These are phyloP conservation scores for Cyprinodon tularosa DNA, from an alignment of 2,113 vertebrate species.

Conservation along the genomic window DNA sequence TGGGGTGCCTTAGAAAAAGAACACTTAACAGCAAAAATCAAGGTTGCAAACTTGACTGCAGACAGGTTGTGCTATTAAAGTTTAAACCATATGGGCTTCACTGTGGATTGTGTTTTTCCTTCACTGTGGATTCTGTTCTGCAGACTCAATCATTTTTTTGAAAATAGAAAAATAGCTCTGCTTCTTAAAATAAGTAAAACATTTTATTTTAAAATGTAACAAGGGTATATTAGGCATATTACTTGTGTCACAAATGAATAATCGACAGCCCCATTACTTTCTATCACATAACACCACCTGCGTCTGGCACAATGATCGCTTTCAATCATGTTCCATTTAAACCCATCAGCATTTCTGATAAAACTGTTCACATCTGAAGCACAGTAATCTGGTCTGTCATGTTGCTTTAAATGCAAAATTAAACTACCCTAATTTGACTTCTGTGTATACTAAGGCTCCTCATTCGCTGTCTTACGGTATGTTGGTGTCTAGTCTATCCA, in stretches of 20 bases:
- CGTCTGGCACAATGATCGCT: neutral
- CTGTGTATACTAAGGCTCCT: no score
- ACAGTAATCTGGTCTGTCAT: neutral
- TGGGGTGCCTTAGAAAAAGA: slow-evolving; percentile 18
- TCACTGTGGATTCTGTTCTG: neutral
- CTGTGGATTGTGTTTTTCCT: neutral
- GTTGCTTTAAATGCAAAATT: no score
- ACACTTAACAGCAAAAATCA: slow-evolving; percentile 58
- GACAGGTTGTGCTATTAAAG: slow-evolving; percentile 40
- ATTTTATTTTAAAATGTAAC: neutral
- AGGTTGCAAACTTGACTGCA: slow-evolving; percentile 45
- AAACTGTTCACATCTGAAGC: no score
- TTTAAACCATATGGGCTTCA: slow-evolving; percentile 42
- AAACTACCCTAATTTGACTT: no score
- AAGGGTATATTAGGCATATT: neutral
- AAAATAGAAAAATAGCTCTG: neutral
- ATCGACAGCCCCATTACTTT: no score
- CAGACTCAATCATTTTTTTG: no score
- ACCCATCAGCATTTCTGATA: neutral
- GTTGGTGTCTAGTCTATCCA: no score
- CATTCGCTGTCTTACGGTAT: no score
- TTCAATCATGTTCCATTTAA: neutral
- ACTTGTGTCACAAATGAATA: neutral
- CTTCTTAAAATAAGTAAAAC: neutral
- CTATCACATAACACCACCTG: no score